A percentile compares a stretch with the other conserved stretches of the same genome.
Evolutionary conservation across 2,888 invertebrate genomes (phyloP).

Genomic region (Autographa gamma): DNA sequence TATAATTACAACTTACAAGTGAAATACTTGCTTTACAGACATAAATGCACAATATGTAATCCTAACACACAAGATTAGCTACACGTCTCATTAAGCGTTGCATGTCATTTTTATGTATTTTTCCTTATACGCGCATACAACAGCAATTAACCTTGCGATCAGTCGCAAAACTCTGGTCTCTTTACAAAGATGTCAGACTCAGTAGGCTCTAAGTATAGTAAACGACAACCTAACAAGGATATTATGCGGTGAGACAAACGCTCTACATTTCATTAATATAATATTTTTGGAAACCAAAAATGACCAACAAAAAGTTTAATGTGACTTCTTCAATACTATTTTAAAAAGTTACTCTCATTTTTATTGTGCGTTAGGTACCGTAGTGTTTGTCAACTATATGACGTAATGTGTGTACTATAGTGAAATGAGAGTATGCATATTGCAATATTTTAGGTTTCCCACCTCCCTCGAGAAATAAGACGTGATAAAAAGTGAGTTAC

Average conservation of each 20-base stretch:
- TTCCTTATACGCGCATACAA: neutral
- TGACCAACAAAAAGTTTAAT: neutral
- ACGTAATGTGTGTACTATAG: neutral
- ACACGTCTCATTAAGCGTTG: neutral
- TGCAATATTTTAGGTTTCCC: neutral
- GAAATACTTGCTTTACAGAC: neutral
- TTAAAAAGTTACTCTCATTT: neutral
- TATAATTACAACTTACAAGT: neutral
- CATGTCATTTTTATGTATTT: neutral
- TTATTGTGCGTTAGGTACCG: neutral
- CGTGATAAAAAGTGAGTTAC: conserved; percentile 67
- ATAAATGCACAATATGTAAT: neutral
- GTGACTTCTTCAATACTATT: neutral
- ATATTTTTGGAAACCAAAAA: neutral
- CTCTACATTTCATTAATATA: no score
- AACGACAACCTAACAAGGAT: neutral
- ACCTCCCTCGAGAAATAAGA: neutral
- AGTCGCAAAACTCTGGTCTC: neutral
- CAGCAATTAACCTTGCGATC: neutral
- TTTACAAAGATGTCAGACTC: neutral
- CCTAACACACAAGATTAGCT: neutral
- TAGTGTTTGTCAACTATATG: neutral
- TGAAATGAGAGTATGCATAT: neutral
- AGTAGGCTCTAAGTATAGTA: neutral
- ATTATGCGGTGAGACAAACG: neutral